Conservation (phyloP, 2,797 vertebrate genomes). For the Poecilia velifera region DNA sequence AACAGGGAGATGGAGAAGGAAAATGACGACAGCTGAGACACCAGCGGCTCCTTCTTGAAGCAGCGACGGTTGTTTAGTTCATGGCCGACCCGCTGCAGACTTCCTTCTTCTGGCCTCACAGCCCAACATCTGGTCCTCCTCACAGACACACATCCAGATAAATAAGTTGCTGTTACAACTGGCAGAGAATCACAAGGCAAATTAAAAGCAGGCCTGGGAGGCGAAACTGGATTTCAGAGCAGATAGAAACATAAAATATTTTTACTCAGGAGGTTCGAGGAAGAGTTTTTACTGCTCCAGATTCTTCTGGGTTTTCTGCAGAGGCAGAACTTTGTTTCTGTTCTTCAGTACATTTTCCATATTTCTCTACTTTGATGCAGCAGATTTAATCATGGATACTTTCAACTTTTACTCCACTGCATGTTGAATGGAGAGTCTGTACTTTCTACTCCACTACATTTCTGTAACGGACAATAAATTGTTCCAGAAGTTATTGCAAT, state of each 20-base stretch:
- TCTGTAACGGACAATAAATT: no score
- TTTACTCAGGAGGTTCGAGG: slow-evolving; percentile 11
- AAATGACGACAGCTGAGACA: neutral
- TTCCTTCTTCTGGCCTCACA: slow-evolving; percentile 52
- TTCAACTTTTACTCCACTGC: no score
- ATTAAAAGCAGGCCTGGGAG: slow-evolving; percentile 47
- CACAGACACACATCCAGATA: slow-evolving; percentile 47
- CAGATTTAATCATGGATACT: no score
- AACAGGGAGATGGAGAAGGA: neutral
- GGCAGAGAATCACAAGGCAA: slow-evolving; percentile 49
- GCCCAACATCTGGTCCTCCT: slow-evolving; percentile 64
- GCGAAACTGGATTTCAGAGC: slow-evolving; percentile 22
- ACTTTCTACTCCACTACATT: no score
- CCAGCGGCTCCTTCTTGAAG: neutral
- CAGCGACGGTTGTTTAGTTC: slow-evolving; percentile 48
- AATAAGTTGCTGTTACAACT: slow-evolving; percentile 55
- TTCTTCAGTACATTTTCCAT: no score
- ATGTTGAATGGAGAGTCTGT: no score
- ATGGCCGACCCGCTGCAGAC: slow-evolving; percentile 56
- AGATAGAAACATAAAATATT: slow-evolving; percentile 26
- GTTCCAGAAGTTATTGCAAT: no score
- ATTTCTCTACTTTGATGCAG: no score
- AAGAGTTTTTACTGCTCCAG: slow-evolving; percentile 10
- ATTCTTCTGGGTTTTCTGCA: slow-evolving; percentile 4
- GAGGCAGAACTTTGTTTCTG: neutral